phyloP scores from a whole-genome alignment of 2,888 invertebrate species.

The Trypoxylon attenuatum region DNA sequence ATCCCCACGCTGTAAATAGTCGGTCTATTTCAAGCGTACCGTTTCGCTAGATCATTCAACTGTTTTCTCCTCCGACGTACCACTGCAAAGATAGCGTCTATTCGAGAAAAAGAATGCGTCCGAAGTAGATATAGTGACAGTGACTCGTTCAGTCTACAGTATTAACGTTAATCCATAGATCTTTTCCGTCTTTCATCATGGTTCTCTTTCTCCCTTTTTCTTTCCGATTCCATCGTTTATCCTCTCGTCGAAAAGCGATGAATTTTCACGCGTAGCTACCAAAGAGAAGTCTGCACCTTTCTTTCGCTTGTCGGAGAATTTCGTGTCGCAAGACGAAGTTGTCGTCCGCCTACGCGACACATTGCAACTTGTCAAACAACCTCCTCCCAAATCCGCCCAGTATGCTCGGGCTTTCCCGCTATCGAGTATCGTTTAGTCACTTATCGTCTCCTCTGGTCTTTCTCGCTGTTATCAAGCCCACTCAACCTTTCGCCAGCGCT shows the following conservation, averaged over 20 bases:
- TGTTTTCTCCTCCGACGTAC: neutral
- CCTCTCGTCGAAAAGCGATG: conserved; percentile 34
- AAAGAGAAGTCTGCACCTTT: too few relatives aligned
- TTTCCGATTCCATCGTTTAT: neutral
- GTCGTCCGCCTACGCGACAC: conserved; percentile 55
- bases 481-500: neutral
- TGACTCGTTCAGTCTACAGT: neutral
- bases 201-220: neutral
- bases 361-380: conserved; percentile 52
- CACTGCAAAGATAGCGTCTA: neutral
- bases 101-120: neutral
- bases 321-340: conserved; percentile 48
- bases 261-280: too few relatives aligned
- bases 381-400: conserved; percentile 45
- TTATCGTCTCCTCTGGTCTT: conserved; percentile 20
- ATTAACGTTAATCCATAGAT: too few relatives aligned
- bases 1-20: neutral
- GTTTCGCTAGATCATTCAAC: conserved; percentile 1
- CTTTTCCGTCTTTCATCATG: neutral
- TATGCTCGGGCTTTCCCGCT: conserved; percentile 22
- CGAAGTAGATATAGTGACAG: neutral
- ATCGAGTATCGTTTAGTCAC: conserved; percentile 45
- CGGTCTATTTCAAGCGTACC: neutral
- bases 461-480: conserved; percentile 5
- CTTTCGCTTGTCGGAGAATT: conserved; percentile 33